Evolutionary conservation across 2,113 vertebrate species (phyloP).

Genomic region (Pao palembangensis): DNA sequence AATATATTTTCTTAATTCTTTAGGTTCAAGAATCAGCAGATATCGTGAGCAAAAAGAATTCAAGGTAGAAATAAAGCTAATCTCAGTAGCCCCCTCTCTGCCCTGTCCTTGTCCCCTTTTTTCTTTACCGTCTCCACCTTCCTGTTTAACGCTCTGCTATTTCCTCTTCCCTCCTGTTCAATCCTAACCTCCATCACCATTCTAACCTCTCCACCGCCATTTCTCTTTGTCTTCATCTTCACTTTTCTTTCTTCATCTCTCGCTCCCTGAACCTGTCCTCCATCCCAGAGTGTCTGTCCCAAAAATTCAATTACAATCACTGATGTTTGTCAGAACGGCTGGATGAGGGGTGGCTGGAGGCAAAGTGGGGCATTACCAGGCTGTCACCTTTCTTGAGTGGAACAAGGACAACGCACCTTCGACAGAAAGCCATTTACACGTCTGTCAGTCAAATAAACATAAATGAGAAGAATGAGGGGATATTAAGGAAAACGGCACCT

Average conservation of each 20-base stretch:
- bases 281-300: conserved; percentile 51
- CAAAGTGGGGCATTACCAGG: conserved; percentile 45
- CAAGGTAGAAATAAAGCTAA: conserved; percentile 12
- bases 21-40: not conserved
- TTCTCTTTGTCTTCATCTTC: conserved; percentile 38
- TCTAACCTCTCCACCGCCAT: conserved; percentile 50
- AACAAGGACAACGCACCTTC: conserved; percentile 47
- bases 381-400: conserved; percentile 57
- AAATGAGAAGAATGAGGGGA: conserved; percentile 52
- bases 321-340: conserved; percentile 66
- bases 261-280: conserved; percentile 37
- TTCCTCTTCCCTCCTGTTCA: conserved; percentile 59
- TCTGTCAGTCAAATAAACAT: conserved; percentile 57
- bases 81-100: conserved; percentile 17
- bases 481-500: conserved; percentile 37
- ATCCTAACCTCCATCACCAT: conserved; percentile 52
- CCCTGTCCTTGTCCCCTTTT: conserved; percentile 16
- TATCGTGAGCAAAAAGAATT: conserved; percentile 12
- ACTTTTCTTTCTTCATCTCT: conserved; percentile 9
- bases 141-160: conserved; percentile 38
- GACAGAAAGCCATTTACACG: conserved; percentile 68
- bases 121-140: not conserved
- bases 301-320: conserved; percentile 80
- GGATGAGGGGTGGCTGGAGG: conserved; percentile 22
- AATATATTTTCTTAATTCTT: not conserved